Base-by-base conservation (phyloP, 2,113 vertebrate genomes). In the Melanocharis versteri region DNA sequence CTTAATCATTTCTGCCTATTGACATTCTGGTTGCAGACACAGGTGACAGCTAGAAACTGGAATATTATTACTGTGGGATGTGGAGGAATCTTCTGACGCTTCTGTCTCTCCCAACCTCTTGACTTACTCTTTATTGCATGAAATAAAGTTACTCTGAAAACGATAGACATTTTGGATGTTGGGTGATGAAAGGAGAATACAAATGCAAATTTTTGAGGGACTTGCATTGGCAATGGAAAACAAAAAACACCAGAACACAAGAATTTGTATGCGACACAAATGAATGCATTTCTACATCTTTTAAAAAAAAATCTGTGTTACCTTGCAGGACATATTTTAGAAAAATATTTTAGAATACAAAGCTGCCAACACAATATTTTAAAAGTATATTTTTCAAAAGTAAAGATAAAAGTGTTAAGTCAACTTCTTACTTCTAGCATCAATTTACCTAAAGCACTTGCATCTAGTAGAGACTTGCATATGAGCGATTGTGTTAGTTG, bases 121-220 rank as follows among this genome's bases (percentile, higher is more conserved):
- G 15, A 37, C 6, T 58, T 77, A 51, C 14, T 62, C 57, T 16
- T 51, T 40, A 31, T 71, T 40, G n/a, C 7, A 33, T 39, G 23
- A 73, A 70, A 50, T 33, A 53, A 84, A 39, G 9, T 48, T 75
- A 54, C 16, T 57, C 28, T 35, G 53, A 72, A 91, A 90, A 57
- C 26, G 3, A 23, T 21, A 56, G 7, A 14, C 6, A 3, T 27
- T 11, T 70, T 61, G 13, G 19, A 35, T 16, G 2, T 33, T 60
- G 27, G 5, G 7, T 47, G n/a, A 51, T 65, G 23, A 85, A 66
- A 14, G 11, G 40, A 72, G 79, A 83, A 47, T 39, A n/a, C 1
- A 40, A 42, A 17, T 1, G 0, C 26, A 60, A 64, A 11, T 6
- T 62, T 70, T 35, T 65, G 0, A 42, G 24, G 4, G 10, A 9